phyloP scores from a whole-genome alignment of 2,888 invertebrate genomes.

The Thumatha senex region DNA sequence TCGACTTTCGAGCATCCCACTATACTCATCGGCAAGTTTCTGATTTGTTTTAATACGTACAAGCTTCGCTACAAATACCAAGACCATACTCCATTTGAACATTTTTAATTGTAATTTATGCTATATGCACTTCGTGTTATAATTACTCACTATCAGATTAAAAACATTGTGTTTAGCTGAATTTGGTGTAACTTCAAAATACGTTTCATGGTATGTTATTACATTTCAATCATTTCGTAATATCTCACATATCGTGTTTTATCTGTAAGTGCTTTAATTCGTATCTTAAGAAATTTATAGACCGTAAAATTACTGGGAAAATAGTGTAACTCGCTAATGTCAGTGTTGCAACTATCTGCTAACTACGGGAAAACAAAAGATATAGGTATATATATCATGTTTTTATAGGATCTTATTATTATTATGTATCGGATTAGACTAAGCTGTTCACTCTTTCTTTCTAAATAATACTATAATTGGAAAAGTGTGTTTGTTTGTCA shows the following conservation, averaged over 20 bases:
- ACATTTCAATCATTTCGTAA: conserved; percentile 38
- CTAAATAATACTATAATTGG: background rate
- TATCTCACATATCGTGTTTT: conserved; percentile 25
- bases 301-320: conserved; percentile 38
- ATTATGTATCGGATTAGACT: too few species aligned
- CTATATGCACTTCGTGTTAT: conserved; percentile 26
- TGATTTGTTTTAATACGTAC: conserved; percentile 43
- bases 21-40: conserved; percentile 50
- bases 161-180: conserved; percentile 19
- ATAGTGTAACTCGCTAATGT: conserved; percentile 22
- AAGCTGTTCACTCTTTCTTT: too few species aligned
- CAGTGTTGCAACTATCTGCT: conserved; percentile 7
- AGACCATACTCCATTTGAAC: conserved; percentile 32
- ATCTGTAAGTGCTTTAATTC: conserved; percentile 18
- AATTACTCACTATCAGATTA: conserved; percentile 35
- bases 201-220: conserved; percentile 28
- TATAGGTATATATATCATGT: background rate
- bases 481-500: too few species aligned
- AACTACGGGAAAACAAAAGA: background rate
- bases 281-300: conserved; percentile 32
- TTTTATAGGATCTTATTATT: background rate
- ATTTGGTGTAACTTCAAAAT: conserved; percentile 25
- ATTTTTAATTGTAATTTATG: too few species aligned
- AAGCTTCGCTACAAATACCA: conserved; percentile 41
- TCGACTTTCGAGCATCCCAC: conserved; percentile 46